A percentile compares a stretch with the other conserved stretches of the same genome.
These are phyloP conservation scores for Zosterops pallidus DNA, from an alignment of 2,113 vertebrate genomes.

Conservation along the genomic window DNA sequence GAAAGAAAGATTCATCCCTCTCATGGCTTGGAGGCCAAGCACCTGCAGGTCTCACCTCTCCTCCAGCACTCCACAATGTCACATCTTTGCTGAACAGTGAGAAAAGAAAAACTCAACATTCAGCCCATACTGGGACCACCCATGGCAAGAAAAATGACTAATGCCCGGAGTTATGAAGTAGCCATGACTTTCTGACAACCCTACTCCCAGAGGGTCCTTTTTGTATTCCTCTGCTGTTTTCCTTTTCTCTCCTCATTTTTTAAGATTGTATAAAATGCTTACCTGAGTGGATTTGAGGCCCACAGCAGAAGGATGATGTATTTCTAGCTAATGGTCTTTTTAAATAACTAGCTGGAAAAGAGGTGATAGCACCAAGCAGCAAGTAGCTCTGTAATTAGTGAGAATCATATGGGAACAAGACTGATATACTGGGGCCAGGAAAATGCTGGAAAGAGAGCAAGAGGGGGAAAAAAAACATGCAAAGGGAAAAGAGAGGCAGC, in stretches of 20 bases:
- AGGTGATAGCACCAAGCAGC: constrained; percentile 27
- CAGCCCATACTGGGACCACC: constrained; percentile 28
- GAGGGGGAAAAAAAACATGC: neutral
- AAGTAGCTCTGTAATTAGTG: constrained; percentile 61
- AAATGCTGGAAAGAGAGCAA: constrained; percentile 23
- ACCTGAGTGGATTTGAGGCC: constrained; percentile 49
- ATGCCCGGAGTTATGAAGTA: constrained; percentile 49
- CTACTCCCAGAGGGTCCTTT: constrained; percentile 36
- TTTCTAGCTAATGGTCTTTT: constrained; percentile 53
- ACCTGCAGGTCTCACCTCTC: neutral
- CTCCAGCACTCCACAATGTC: neutral
- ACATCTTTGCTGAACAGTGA: neutral
- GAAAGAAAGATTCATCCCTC: neutral
- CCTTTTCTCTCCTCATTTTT: constrained; percentile 53
- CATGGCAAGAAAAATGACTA: constrained; percentile 57
- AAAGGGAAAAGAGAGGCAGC: neutral
- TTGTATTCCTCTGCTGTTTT: constrained; percentile 48
- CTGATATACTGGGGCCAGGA: neutral
- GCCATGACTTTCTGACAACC: constrained; percentile 54
- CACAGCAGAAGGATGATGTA: constrained; percentile 56
- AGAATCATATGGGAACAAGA: constrained; percentile 6
- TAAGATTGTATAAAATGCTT: constrained; percentile 57
- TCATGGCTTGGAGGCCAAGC: rapidly evolving
- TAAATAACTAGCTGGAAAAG: neutral
- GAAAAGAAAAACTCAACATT: constrained; percentile 26